A percentile compares a stretch with the other conserved stretches of the same genome.
Conservation (phyloP, 2,888 invertebrate species). For the Tuberolachnus salignus region DNA sequence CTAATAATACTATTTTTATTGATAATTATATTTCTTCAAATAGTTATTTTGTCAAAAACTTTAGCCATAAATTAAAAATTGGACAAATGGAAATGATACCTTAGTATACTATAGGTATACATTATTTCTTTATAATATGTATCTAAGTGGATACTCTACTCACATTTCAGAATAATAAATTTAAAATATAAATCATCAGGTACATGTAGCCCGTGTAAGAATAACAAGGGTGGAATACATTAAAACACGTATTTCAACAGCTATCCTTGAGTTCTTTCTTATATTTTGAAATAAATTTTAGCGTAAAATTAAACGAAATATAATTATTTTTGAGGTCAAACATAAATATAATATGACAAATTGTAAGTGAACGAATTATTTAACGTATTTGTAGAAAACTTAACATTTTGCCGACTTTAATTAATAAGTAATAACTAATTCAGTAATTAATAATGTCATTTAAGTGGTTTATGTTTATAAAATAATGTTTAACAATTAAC, state of each 20-base stretch:
- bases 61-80: too few relatives aligned
- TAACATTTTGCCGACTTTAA: background rate
- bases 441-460: background rate
- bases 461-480: background rate
- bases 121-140: too few relatives aligned
- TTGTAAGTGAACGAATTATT: background rate
- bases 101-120: too few relatives aligned
- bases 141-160: too few relatives aligned
- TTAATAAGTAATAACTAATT: background rate
- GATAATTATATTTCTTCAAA: too few relatives aligned
- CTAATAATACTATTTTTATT: too few relatives aligned
- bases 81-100: too few relatives aligned
- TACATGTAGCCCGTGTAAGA: background rate
- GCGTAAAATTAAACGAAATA: slow-evolving; percentile 5
- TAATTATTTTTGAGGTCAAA: slow-evolving; percentile 25
- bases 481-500: background rate
- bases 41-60: too few relatives aligned
- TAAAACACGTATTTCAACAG: background rate
- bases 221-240: background rate
- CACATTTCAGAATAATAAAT: too few relatives aligned
- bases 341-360: slow-evolving; percentile 15
- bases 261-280: slow-evolving; percentile 37
- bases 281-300: slow-evolving; percentile 43
- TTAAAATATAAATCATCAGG: too few relatives aligned
- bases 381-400: slow-evolving; percentile 5